Conservation (phyloP, 2,797 vertebrate genomes). For the Sebastes umbrosus region DNA sequence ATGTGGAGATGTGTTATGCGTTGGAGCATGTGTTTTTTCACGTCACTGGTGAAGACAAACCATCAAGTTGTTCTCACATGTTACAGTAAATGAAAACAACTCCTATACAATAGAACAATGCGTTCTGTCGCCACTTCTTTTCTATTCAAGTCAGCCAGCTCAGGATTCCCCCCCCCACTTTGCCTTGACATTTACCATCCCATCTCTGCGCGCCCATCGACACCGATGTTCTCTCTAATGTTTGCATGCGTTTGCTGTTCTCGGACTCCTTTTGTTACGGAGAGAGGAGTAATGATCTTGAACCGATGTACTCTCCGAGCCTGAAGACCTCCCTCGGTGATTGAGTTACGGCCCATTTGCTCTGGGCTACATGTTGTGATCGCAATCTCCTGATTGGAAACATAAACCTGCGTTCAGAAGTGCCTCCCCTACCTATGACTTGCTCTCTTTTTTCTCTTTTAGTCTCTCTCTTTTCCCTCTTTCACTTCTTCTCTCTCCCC, state of each 20-base stretch:
- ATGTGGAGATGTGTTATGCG: not conserved
- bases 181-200: constrained; percentile 36
- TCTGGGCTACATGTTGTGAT: constrained; percentile 60
- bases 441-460: not conserved
- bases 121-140: constrained; percentile 35
- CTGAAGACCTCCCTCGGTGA: constrained; percentile 59
- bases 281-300: constrained; percentile 63
- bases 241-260: constrained; percentile 25
- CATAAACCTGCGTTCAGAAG: constrained; percentile 51
- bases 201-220: constrained; percentile 33
- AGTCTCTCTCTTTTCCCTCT: not conserved
- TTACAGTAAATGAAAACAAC: constrained; percentile 23
- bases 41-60: not conserved
- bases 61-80: constrained; percentile 17
- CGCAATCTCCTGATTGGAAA: constrained; percentile 69
- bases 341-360: constrained; percentile 68
- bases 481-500: not conserved
- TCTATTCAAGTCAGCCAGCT: constrained; percentile 34
- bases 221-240: constrained; percentile 12
- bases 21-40: not conserved
- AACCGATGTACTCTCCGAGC: constrained; percentile 42
- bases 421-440: constrained; percentile 11
- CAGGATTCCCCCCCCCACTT: constrained; percentile 50
- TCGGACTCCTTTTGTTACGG: constrained; percentile 43
- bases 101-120: constrained; percentile 58